Conservation (phyloP, 2,113 vertebrate genomes). For the Chaetodon auriga region DNA sequence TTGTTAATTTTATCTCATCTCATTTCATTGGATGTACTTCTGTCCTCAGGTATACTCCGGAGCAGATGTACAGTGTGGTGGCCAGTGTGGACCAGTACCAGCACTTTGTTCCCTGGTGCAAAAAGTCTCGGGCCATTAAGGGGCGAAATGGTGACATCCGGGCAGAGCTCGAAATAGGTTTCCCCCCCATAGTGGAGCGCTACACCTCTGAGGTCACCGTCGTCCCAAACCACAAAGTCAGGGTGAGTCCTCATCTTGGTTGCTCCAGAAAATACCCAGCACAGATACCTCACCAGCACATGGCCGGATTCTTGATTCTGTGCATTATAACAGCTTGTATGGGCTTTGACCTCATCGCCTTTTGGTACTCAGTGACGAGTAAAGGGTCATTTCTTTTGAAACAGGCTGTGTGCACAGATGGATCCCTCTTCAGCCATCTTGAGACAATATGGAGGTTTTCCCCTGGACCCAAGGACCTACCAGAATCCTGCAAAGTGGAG, state of each 20-base stretch:
- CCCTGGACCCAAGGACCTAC: conserved; percentile 67
- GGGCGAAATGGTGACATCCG: conserved; percentile 32
- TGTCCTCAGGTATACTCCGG: conserved; percentile 77
- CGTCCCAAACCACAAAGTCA: conserved; percentile 82
- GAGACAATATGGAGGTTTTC: conserved; percentile 87
- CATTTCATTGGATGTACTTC: neutral
- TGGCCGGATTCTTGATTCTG: neutral
- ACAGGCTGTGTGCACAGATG: conserved; percentile 85
- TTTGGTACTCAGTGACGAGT: neutral
- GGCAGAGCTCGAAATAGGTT: conserved; percentile 85
- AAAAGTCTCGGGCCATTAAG: conserved; percentile 76
- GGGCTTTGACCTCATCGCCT: neutral
- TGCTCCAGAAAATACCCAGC: neutral
- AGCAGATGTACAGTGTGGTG: conserved; percentile 86
- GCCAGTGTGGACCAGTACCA: conserved; percentile 82
- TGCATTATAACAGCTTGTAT: neutral
- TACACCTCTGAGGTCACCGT: conserved; percentile 84
- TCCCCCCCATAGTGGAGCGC: conserved; percentile 83
- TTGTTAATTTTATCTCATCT: too few species aligned
- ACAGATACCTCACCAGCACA: neutral
- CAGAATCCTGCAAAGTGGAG: conserved; percentile 81
- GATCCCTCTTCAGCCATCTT: conserved; percentile 86
- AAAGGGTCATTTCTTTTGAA: conserved; percentile 20
- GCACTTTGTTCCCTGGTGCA: conserved; percentile 88
- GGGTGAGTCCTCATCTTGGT: conserved; percentile 67